Conservation (phyloP, 1,140 invertebrate species). For the Pseudomyrmex sp. region DNA sequence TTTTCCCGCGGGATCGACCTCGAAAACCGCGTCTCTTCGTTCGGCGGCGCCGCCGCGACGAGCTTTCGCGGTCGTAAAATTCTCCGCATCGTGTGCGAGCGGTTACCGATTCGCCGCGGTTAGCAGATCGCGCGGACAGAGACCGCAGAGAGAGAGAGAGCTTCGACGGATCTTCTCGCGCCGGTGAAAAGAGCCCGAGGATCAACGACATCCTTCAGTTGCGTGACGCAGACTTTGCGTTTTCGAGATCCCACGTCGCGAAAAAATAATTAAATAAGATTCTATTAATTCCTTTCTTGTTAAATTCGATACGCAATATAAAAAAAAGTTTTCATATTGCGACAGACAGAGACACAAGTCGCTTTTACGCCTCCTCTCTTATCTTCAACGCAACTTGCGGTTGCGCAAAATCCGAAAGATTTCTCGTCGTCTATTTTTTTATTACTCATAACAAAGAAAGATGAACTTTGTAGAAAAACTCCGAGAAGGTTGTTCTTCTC, state of each 20-base stretch:
- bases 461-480: background rate
- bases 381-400: background rate
- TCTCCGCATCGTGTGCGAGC: conserved; percentile 26
- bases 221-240: background rate
- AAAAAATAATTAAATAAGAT: background rate
- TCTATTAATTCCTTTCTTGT: background rate
- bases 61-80: conserved; percentile 48
- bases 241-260: background rate
- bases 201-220: conserved; percentile 32
- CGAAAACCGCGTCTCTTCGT: conserved; percentile 32
- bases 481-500: background rate
- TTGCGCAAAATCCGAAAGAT: background rate
- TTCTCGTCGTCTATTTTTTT: background rate
- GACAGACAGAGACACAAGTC: background rate
- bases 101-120: conserved; percentile 58
- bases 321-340: background rate
- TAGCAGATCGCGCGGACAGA: conserved; percentile 43
- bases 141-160: conserved; percentile 9
- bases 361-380: background rate
- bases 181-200: conserved; percentile 13
- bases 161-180: conserved; percentile 18
- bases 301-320: background rate
- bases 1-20: conserved; percentile 15
- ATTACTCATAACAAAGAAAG: background rate
- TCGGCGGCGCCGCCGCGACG: conserved; percentile 9